Conservation (phyloP, 2,797 vertebrate genomes). For the Agapornis canus region DNA sequence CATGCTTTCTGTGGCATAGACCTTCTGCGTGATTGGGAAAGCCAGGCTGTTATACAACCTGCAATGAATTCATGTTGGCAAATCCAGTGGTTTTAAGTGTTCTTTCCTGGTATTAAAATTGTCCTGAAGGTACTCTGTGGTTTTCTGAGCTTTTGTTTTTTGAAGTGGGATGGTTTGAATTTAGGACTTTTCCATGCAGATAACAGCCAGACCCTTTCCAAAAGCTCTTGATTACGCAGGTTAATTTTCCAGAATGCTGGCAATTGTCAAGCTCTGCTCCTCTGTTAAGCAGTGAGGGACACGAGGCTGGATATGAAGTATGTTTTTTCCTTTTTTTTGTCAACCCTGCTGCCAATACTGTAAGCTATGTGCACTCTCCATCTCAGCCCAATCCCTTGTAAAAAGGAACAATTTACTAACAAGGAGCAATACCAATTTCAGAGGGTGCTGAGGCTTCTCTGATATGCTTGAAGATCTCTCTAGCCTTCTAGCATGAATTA, state of each 20-base stretch:
- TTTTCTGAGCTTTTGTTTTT: background rate
- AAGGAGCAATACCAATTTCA: background rate
- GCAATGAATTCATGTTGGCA: background rate
- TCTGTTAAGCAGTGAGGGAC: background rate
- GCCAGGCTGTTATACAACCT: background rate
- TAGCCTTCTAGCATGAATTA: background rate
- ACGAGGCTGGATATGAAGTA: background rate
- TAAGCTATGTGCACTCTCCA: background rate
- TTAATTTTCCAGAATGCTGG: slow-evolving; percentile 15
- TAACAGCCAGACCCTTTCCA: background rate
- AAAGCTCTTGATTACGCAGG: background rate
- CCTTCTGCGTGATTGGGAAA: background rate
- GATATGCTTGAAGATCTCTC: background rate
- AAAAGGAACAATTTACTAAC: background rate
- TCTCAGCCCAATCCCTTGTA: background rate
- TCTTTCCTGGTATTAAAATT: background rate
- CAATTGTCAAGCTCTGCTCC: background rate
- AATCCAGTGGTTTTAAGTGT: background rate
- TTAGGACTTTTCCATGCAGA: slow-evolving; percentile 25
- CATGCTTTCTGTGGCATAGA: background rate
- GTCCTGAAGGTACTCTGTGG: background rate
- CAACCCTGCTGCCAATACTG: background rate
- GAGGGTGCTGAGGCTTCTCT: background rate
- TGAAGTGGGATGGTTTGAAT: background rate
- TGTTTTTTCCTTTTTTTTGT: background rate